These are phyloP conservation scores for Sycophila texana DNA, from an alignment of 2,888 invertebrate species.

Conservation along the genomic window DNA sequence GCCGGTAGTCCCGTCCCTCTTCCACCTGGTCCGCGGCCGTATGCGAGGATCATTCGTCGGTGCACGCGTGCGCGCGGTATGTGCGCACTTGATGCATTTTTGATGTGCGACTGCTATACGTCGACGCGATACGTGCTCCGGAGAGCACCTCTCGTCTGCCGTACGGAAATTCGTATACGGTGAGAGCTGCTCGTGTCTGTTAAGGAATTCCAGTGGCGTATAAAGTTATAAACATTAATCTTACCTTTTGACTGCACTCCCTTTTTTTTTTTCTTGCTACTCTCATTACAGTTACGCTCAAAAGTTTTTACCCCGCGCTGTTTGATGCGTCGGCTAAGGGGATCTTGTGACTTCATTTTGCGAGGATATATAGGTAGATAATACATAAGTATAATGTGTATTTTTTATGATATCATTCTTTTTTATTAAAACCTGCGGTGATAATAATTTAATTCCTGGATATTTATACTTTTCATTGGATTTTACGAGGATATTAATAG, in stretches of 20 bases:
- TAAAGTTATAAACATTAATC: slow-evolving; percentile 43
- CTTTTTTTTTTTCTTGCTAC: not conserved
- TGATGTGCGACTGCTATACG: slow-evolving; percentile 47
- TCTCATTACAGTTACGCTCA: no score
- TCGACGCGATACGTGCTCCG: slow-evolving; percentile 48
- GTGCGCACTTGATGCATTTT: slow-evolving; percentile 55
- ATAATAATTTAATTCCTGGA: no score
- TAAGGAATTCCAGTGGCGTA: slow-evolving; percentile 20
- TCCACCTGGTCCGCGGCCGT: not conserved
- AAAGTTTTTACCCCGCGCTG: no score
- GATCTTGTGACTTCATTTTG: no score
- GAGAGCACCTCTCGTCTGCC: not conserved
- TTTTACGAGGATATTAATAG: no score
- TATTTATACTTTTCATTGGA: no score
- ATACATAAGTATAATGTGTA: no score
- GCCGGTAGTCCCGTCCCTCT: not conserved
- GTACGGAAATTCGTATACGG: slow-evolving; percentile 27
- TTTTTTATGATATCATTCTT: no score
- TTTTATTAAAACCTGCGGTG: no score
- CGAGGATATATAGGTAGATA: no score
- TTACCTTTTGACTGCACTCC: not conserved
- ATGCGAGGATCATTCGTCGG: slow-evolving; percentile 14
- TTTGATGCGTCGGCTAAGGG: no score
- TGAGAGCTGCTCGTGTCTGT: not conserved
- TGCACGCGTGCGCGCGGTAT: slow-evolving; percentile 2